Evolutionary conservation across 2,888 invertebrate species (phyloP).

Genomic region (Dicroscelio sp.): DNA sequence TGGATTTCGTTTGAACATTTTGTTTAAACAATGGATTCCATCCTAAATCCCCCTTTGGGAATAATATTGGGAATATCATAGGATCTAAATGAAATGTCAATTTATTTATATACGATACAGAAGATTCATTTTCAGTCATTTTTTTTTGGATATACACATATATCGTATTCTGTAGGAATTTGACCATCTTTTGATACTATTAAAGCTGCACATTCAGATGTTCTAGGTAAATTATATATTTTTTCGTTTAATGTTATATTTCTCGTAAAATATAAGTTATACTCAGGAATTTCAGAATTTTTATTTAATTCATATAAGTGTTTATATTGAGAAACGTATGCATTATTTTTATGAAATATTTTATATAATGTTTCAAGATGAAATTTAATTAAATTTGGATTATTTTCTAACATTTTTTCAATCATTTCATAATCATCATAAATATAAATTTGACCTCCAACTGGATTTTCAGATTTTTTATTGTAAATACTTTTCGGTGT

Average conservation of each 20-base stretch:
- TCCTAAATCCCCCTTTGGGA: slow-evolving; percentile 20
- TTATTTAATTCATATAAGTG: slow-evolving; percentile 8
- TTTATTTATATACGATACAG: slow-evolving; percentile 2
- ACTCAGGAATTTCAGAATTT: not conserved
- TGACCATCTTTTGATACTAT: not conserved
- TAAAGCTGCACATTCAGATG: slow-evolving; percentile 20
- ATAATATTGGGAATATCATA: slow-evolving; percentile 17
- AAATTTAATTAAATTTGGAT: slow-evolving; percentile 1
- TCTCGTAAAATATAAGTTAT: slow-evolving; percentile 20
- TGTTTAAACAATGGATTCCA: slow-evolving; percentile 9
- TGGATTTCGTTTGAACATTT: not conserved
- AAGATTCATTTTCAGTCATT: not conserved
- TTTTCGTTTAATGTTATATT: not conserved
- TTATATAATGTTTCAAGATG: slow-evolving; percentile 4
- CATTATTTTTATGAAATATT: slow-evolving; percentile 10
- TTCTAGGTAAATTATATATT: slow-evolving; percentile 10
- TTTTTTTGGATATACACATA: not conserved
- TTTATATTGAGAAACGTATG: slow-evolving; percentile 5
- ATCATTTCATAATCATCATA: slow-evolving; percentile 22
- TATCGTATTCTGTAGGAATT: not conserved
- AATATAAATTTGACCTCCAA: slow-evolving; percentile 25
- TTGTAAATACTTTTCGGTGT: slow-evolving; percentile 5
- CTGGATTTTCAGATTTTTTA: not conserved
- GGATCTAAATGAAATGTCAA: slow-evolving; percentile 41
- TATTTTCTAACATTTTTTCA: slow-evolving; percentile 24